Percentiles rank a stretch among this genome's conserved stretches.
Conservation (phyloP, 30 jellyfish, hydroid and myxozoan species). For the Aurelia sp. region DNA sequence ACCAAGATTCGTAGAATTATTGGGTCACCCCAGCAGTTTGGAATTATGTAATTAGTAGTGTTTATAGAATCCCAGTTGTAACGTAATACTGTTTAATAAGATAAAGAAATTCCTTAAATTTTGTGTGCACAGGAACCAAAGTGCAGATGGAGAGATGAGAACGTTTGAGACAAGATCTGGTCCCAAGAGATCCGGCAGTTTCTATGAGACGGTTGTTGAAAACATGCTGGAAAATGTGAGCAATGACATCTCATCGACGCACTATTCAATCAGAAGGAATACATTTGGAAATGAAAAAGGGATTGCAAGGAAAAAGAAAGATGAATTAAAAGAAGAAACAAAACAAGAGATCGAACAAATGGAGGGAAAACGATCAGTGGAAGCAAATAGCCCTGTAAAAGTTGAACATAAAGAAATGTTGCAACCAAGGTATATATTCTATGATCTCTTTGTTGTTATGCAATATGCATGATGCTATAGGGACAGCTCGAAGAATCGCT, state of each 20-base stretch:
- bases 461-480: no score
- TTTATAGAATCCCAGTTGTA: slow-evolving; percentile 22
- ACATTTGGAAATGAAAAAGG: slow-evolving; percentile 21
- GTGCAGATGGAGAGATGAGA: neutral
- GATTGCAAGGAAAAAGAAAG: slow-evolving; percentile 6
- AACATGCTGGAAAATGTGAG: slow-evolving; percentile 65
- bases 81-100: slow-evolving; percentile 37
- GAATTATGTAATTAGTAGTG: neutral
- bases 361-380: neutral
- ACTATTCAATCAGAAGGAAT: slow-evolving; percentile 44
- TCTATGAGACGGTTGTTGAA: slow-evolving; percentile 66
- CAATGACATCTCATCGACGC: slow-evolving; percentile 62
- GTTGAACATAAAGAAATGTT: no score
- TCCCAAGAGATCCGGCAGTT: slow-evolving; percentile 67
- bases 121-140: slow-evolving; percentile 45
- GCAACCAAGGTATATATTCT: no score
- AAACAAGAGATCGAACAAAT: neutral
- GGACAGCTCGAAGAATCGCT: no score
- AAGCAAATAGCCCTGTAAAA: no score
- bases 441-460: no score
- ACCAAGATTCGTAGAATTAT: no score
- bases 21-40: no score
- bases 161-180: slow-evolving; percentile 4
- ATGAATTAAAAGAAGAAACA: neutral
- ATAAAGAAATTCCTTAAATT: slow-evolving; percentile 32